Base-by-base conservation (phyloP, 2,113 vertebrate genomes). In the Piprites chloris region DNA sequence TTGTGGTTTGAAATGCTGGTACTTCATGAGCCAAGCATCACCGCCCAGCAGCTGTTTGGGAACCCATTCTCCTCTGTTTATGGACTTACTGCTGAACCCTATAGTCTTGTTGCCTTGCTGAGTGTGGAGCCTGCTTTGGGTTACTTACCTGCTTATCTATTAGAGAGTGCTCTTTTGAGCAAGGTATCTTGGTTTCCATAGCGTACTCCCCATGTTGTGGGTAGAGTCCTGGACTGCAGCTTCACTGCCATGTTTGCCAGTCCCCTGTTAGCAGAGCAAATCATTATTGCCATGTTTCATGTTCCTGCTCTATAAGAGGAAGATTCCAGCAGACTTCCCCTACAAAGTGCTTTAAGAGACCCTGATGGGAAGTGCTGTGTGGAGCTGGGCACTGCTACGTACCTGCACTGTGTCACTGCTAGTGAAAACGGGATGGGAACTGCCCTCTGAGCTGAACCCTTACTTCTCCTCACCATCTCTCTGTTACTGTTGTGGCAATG, bases 21-120 rank as follows among this genome's bases (percentile, higher is more conserved):
- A 16, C 1, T 1, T 62, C 11, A 44, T 22, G 41, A 47, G 17
- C 41, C n/a, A 14, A 0, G 1, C 0, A 7, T 59, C 9, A 3
- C 28, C 23, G 41, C 72, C 41, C 19, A 42, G 69, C 19, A 42
- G 69, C 32, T 63, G 39, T 56, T 32, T 72, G 65, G 37, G 59
- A 68, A 22, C 32, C 24, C 14, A 3, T 55, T 55, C 18, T 23
- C 33, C 23, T 47, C 33, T 56, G 24, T 58, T 9, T 52, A 42
- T 1, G 0, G 23, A 24, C n/a, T 67, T 65, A 18, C 28, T 68
- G 49, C 30, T 61, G 47, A 55, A 80, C 61, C 59, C 52, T 37
- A 9, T 42, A 32, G 50, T 33, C 55, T 59, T 53, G 37, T 39
- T 63, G 63, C 58, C 20, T 55, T 73, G 53, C 52, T 24, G 42